Evolutionary conservation across 2,888 invertebrate species (phyloP), one percentile per base, ranked within the genome.

Genomic region (Scaptodrosophila latifasciaeformis): DNA sequence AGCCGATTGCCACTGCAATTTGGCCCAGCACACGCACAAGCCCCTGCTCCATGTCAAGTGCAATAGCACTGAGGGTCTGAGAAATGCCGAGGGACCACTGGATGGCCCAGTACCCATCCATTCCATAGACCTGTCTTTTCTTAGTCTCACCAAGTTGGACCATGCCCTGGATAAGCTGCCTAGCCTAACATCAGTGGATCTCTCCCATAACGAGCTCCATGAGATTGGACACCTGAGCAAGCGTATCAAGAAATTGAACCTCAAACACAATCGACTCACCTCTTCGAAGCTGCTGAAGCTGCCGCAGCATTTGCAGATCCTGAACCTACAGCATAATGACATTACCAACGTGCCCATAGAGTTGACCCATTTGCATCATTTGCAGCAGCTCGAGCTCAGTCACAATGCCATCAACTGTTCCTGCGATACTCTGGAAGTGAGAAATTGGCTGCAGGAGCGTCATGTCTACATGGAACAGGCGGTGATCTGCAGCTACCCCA

Each of bases 371-470:
- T 84, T 88, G 68, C 59, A 69, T 2, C 80, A 83, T 37, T 85
- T 93, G 49, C 89, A 89, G 79, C 88, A 89, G 67, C 86, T 94
- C 54, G 90, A 92, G 81, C 77, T 94, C 54, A 88, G 89, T 45
- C 90, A 90, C 39, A 94, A 94, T 82, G 90, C 90, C 30, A 86
- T 94, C 4, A 88, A 90, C 67, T 94, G 93, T 84, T 89, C 91
- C 21, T 93, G 93, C 79, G 88, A 89, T 60, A 92, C 92, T 53
- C 84, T 93, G 53, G 87, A 89, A 61, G 88, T 89, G 43, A 89
- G 92, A 62, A 90, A 92, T 74, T 88, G 88, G 66, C 83, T 93
- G 65, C 80, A 89, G 43, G 83, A 88, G 58, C 87, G 87, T 55
- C 87, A 88, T 54, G 88, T 90, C 13, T 88, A 87, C 49, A 89